These are phyloP conservation scores for Umimayanthus chanpuru DNA, from an alignment of 92 coral and sea anemone species.

Conservation along the genomic window DNA sequence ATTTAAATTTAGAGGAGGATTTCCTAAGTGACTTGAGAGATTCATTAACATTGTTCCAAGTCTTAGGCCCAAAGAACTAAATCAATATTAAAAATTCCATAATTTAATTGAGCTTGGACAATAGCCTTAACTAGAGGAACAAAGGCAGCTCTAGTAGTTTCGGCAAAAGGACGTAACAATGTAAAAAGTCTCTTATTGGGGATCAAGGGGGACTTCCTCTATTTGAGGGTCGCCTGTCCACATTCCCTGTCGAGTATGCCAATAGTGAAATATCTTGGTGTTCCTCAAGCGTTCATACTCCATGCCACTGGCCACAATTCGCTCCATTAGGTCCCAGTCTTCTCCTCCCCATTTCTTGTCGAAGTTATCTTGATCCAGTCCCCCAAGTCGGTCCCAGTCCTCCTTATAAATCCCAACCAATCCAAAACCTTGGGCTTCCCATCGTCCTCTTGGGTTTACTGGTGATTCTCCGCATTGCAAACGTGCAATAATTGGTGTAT, in stretches of 20 bases:
- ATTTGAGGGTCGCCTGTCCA: conserved; percentile 62
- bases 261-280: conserved; percentile 69
- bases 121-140: too few relatives aligned
- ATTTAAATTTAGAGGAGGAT: too few relatives aligned
- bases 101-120: too few relatives aligned
- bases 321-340: conserved; percentile 90
- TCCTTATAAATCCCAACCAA: conserved; percentile 77
- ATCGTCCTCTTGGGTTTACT: conserved; percentile 54
- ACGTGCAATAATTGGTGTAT: conserved; percentile 78
- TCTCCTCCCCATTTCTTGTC: conserved; percentile 88
- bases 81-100: too few relatives aligned
- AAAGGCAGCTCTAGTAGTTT: too few relatives aligned
- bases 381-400: conserved; percentile 89
- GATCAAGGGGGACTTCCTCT: neutral
- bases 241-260: conserved; percentile 72
- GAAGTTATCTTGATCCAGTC: conserved; percentile 71
- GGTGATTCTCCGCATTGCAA: conserved; percentile 71
- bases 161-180: too few relatives aligned
- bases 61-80: too few relatives aligned
- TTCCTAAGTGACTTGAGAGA: too few relatives aligned
- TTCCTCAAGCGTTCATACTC: conserved; percentile 81
- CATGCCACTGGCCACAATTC: conserved; percentile 65
- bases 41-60: too few relatives aligned
- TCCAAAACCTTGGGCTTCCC: conserved; percentile 92
- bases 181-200: neutral